Conservation (phyloP, 2,113 vertebrate genomes). For the Lepus timidus region DNA sequence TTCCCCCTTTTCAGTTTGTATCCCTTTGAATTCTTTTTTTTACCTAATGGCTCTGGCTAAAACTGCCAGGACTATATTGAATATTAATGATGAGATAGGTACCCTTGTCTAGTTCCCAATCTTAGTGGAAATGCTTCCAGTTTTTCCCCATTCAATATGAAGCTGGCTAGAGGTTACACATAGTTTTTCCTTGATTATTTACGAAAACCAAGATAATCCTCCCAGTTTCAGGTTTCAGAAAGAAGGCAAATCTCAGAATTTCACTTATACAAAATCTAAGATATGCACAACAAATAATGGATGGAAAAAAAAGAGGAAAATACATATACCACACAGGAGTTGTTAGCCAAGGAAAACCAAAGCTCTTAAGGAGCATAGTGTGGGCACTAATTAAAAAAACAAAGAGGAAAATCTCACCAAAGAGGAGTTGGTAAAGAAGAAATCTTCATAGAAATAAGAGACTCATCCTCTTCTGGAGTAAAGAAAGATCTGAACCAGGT, state of each 20-base stretch:
- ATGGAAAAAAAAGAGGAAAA: neutral
- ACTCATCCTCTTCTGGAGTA: neutral
- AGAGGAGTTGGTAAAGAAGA: neutral
- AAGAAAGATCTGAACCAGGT: neutral
- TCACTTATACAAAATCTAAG: neutral
- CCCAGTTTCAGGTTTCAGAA: neutral
- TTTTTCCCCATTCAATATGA: too few species aligned
- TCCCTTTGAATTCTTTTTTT: too few species aligned
- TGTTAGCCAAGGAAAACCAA: neutral
- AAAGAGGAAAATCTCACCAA: neutral
- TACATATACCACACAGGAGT: neutral
- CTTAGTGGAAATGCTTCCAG: too few species aligned
- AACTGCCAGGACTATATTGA: too few species aligned
- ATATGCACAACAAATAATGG: neutral
- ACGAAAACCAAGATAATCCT: neutral
- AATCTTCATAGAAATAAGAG: conserved; percentile 7
- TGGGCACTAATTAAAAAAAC: neutral
- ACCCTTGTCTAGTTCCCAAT: too few species aligned
- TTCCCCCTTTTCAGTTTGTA: too few species aligned
- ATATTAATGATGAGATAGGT: too few species aligned
- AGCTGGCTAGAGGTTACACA: too few species aligned
- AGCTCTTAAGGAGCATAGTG: neutral
- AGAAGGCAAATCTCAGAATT: neutral
- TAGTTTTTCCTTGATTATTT: neutral
- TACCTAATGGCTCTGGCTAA: too few species aligned